Percentiles rank a stretch among this genome's conserved stretches.
These are phyloP conservation scores for Benitochromis conjunctus DNA, from an alignment of 2,113 vertebrate genomes.

Conservation along the genomic window DNA sequence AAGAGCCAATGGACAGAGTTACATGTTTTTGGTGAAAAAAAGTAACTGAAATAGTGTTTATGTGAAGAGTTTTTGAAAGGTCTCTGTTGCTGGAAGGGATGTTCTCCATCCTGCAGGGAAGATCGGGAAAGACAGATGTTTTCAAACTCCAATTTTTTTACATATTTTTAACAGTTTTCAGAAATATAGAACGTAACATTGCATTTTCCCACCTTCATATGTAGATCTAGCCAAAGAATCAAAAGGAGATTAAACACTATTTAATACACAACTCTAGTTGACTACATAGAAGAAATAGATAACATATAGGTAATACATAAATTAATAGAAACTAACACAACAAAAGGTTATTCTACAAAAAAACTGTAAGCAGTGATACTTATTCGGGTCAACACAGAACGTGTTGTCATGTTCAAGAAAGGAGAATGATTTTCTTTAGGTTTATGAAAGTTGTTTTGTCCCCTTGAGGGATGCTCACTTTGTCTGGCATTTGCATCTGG, in stretches of 20 bases:
- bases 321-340: neutral
- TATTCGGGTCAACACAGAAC: neutral
- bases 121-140: neutral
- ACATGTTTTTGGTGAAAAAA: neutral
- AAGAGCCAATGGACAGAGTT: neutral
- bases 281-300: neutral
- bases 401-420: neutral
- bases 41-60: neutral
- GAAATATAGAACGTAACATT: neutral
- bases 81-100: neutral
- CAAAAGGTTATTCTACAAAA: neutral
- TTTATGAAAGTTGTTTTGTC: neutral
- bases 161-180: neutral
- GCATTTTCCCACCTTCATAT: neutral
- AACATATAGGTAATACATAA: neutral
- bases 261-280: neutral
- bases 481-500: neutral
- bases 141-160: neutral
- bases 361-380: neutral
- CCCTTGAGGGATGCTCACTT: neutral
- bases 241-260: neutral
- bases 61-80: neutral
- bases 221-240: neutral
- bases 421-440: neutral
- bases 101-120: neutral